phyloP scores from a whole-genome alignment of 2,113 vertebrate genomes.

The Antechinus stuartii region DNA sequence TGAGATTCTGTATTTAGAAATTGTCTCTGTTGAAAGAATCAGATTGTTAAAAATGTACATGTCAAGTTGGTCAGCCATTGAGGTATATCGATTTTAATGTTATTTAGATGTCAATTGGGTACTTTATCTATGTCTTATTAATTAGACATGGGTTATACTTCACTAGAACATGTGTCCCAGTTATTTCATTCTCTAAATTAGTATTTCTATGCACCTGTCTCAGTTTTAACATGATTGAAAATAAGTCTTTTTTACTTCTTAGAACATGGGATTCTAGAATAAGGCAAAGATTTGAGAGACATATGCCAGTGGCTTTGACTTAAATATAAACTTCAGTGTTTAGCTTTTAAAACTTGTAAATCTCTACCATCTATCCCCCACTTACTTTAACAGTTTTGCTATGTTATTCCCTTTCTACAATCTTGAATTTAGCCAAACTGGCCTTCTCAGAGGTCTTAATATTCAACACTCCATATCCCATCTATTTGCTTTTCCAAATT shows the following conservation, averaged over 20 bases:
- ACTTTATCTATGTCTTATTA: slow-evolving; percentile 10
- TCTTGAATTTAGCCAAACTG: no score
- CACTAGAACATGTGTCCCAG: background rate
- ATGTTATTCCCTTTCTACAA: no score
- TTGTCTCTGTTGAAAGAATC: background rate
- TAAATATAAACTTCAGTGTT: no score
- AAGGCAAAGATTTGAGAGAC: no score
- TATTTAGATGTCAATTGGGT: background rate
- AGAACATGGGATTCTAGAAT: background rate
- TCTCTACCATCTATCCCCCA: no score
- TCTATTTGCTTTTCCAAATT: no score
- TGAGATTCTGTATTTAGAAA: background rate
- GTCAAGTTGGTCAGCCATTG: background rate
- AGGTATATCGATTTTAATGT: slow-evolving; percentile 24
- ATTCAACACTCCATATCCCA: no score
- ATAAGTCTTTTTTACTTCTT: slow-evolving; percentile 4
- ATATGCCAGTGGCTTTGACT: no score
- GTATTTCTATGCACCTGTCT: slow-evolving; percentile 1
- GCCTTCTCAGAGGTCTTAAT: no score
- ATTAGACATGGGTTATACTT: background rate
- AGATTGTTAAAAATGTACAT: background rate
- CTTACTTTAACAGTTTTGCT: no score
- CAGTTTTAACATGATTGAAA: background rate
- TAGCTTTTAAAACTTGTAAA: no score
- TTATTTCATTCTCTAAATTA: slow-evolving; percentile 8